Evolutionary conservation across 1,140 invertebrate genomes (phyloP).

Genomic region (Diachasmimorpha longicaudata): DNA sequence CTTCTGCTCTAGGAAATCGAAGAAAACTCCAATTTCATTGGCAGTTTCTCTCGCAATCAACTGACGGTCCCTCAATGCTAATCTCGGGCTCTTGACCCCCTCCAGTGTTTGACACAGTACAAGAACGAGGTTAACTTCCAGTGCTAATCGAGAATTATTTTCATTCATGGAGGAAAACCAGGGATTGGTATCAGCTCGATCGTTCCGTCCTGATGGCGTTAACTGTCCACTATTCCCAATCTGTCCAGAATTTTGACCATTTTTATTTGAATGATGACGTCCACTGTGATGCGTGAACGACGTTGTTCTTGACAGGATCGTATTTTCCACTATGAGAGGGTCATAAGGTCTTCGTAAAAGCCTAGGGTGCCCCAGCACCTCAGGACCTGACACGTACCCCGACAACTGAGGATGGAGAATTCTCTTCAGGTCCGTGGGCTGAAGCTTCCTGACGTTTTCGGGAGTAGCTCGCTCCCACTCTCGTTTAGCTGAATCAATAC

Average conservation of each 20-base stretch:
- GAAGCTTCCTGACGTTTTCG: conserved; percentile 50
- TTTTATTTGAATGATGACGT: conserved; percentile 42
- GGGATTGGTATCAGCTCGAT: conserved; percentile 41
- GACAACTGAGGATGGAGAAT: conserved; percentile 48
- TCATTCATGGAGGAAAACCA: conserved; percentile 62
- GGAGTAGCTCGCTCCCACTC: conserved; percentile 56
- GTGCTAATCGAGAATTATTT: conserved; percentile 55
- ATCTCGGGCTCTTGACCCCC: conserved; percentile 54
- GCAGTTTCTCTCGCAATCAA: conserved; percentile 59
- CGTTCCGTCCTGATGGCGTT: conserved; percentile 34
- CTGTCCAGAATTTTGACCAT: conserved; percentile 29
- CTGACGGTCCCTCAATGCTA: conserved; percentile 55
- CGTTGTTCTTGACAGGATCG: conserved; percentile 55
- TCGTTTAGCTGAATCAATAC: conserved; percentile 51
- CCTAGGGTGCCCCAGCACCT: conserved; percentile 53
- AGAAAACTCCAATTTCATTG: conserved; percentile 56
- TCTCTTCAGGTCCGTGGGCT: conserved; percentile 51
- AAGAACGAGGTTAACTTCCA: conserved; percentile 57
- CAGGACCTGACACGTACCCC: conserved; percentile 48
- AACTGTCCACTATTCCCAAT: conserved; percentile 20
- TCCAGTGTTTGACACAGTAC: conserved; percentile 57
- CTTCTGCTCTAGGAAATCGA: conserved; percentile 56
- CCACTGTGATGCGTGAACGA: conserved; percentile 43
- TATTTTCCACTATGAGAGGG: conserved; percentile 59
- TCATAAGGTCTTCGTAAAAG: conserved; percentile 57